Percentiles rank a stretch among this genome's conserved stretches.
Evolutionary conservation across 2,113 vertebrate species (phyloP).

Genomic region (Oreocharis arfaki): DNA sequence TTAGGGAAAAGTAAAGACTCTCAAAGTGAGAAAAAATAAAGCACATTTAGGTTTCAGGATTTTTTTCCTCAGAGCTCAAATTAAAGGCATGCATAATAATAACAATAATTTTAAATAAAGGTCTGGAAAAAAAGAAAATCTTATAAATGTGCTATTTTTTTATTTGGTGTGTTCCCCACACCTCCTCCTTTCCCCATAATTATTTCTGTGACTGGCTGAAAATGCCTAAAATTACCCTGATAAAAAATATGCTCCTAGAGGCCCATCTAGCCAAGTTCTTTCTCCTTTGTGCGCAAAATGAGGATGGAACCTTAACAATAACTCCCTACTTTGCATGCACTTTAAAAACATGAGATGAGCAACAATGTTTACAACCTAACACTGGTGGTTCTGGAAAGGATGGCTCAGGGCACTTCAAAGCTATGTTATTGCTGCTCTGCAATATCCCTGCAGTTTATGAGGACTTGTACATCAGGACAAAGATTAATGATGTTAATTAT

Average conservation of each 20-base stretch:
- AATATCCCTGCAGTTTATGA: neutral
- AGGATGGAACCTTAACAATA: neutral
- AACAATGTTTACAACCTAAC: neutral
- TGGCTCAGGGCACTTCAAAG: neutral
- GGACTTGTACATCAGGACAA: neutral
- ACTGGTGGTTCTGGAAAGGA: neutral
- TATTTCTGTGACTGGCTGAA: neutral
- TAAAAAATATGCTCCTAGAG: neutral
- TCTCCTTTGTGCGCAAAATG: neutral
- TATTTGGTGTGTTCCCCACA: neutral
- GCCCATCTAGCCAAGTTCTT: neutral
- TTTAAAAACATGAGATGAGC: neutral
- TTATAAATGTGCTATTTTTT: neutral
- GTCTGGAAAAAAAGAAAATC: neutral
- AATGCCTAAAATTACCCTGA: neutral
- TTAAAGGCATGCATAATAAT: neutral
- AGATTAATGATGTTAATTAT: constrained; percentile 29
- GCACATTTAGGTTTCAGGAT: neutral
- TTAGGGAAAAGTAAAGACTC: neutral
- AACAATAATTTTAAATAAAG: neutral
- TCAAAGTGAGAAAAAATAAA: neutral
- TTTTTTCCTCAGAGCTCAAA: neutral
- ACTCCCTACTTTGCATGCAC: neutral
- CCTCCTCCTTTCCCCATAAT: neutral
- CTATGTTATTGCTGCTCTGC: neutral